Evolutionary conservation across 1,140 invertebrate genomes (phyloP).

Genomic region (Dryas iulia): DNA sequence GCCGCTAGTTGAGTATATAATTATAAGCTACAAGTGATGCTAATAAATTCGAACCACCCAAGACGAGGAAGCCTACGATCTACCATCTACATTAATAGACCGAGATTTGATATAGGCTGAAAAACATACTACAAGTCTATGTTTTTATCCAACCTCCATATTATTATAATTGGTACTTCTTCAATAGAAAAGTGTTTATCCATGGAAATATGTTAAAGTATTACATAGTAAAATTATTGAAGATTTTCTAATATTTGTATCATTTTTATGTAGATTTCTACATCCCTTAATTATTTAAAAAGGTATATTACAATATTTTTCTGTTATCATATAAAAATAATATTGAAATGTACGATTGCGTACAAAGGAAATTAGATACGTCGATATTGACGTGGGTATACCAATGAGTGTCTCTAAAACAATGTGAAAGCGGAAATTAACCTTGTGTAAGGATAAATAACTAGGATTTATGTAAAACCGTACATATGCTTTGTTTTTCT

Average conservation of each 20-base stretch:
- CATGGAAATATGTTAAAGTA: slow-evolving; percentile 10
- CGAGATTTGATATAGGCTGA: too few species aligned
- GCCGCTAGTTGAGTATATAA: too few species aligned
- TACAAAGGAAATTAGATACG: slow-evolving; percentile 68
- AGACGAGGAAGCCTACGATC: too few species aligned
- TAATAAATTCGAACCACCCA: too few species aligned
- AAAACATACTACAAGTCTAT: background rate
- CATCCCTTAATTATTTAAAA: background rate
- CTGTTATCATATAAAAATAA: background rate
- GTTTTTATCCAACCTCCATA: background rate
- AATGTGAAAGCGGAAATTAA: slow-evolving; percentile 71
- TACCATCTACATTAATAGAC: too few species aligned
- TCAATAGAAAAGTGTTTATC: slow-evolving; percentile 12
- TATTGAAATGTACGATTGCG: background rate
- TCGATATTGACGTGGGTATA: slow-evolving; percentile 54
- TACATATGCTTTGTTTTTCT: slow-evolving; percentile 18
- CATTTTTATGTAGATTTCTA: background rate
- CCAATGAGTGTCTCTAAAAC: slow-evolving; percentile 66
- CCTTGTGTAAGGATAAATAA: slow-evolving; percentile 30
- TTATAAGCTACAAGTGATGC: too few species aligned
- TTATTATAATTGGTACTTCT: background rate
- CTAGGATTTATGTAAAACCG: slow-evolving; percentile 13
- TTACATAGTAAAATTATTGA: slow-evolving; percentile 35
- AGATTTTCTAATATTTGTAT: slow-evolving; percentile 23
- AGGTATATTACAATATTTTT: background rate